Percentiles rank a stretch among this genome's conserved stretches.
phyloP scores from a whole-genome alignment of 2,113 vertebrate genomes.

The Sialia sialis region DNA sequence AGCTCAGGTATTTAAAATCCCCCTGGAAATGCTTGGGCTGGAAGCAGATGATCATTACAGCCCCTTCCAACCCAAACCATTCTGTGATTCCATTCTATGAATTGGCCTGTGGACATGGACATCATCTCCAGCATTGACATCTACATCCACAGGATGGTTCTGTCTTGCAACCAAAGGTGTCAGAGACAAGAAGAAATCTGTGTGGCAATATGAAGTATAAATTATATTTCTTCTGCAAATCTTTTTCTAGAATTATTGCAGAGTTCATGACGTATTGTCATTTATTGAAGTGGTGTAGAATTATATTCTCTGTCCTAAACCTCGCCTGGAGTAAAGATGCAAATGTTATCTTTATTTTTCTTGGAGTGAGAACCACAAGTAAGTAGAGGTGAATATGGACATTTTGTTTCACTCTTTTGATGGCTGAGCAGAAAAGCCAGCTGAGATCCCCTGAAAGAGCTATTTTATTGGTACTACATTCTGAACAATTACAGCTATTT shows the following conservation, averaged over 20 bases:
- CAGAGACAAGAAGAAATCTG: not conserved
- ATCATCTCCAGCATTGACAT: not conserved
- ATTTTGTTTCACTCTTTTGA: not conserved
- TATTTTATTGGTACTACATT: not conserved
- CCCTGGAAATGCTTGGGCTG: not conserved
- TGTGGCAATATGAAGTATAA: not conserved
- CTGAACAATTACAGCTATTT: not conserved
- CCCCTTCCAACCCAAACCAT: not conserved
- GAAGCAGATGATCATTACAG: not conserved
- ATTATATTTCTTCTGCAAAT: not conserved
- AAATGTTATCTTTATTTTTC: not conserved
- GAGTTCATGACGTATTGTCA: not conserved
- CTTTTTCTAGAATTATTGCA: not conserved
- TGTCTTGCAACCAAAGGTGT: not conserved
- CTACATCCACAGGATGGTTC: not conserved
- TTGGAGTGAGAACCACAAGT: not conserved
- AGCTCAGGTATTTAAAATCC: not conserved
- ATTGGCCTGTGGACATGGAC: not conserved
- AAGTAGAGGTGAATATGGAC: not conserved
- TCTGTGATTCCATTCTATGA: not conserved
- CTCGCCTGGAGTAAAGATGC: not conserved
- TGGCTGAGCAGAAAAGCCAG: not conserved
- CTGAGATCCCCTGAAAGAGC: not conserved
- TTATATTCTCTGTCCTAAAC: not conserved
- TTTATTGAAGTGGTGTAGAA: not conserved